Percentiles rank a stretch among this genome's conserved stretches.
phyloP scores from a whole-genome alignment of 2,113 vertebrate genomes.

The Rhagologus leucostigma region DNA sequence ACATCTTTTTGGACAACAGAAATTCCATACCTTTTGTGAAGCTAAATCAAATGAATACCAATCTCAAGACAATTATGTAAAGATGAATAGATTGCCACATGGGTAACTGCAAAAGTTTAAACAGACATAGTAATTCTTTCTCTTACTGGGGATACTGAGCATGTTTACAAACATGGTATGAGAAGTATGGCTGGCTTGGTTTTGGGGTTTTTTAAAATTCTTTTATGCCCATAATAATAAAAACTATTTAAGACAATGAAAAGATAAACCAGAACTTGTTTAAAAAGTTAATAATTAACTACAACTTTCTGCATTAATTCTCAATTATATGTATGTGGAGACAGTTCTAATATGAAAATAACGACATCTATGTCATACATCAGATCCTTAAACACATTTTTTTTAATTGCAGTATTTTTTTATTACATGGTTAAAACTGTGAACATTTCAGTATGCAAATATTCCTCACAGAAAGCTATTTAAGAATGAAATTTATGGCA shows the following conservation, averaged over 20 bases:
- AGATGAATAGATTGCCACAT: neutral
- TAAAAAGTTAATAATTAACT: neutral
- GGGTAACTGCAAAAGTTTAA: neutral
- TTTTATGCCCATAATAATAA: neutral
- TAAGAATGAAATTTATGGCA: neutral
- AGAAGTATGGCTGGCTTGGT: fast-evolving
- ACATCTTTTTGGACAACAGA: neutral
- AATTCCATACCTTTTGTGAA: neutral
- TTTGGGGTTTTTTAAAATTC: fast-evolving
- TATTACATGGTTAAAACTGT: neutral
- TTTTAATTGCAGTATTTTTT: neutral
- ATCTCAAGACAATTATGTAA: neutral
- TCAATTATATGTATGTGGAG: neutral
- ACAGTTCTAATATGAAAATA: neutral
- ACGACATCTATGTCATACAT: neutral
- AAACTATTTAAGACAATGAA: neutral
- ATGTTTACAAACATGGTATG: neutral
- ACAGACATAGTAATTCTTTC: neutral
- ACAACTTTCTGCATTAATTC: neutral
- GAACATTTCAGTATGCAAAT: neutral
- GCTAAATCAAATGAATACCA: neutral
- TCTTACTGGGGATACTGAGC: neutral
- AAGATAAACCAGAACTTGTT: neutral
- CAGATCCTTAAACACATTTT: neutral
- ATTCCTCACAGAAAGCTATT: neutral